Evolutionary conservation across 1,140 invertebrate species (phyloP).

Genomic region (Meteorus sp.): DNA sequence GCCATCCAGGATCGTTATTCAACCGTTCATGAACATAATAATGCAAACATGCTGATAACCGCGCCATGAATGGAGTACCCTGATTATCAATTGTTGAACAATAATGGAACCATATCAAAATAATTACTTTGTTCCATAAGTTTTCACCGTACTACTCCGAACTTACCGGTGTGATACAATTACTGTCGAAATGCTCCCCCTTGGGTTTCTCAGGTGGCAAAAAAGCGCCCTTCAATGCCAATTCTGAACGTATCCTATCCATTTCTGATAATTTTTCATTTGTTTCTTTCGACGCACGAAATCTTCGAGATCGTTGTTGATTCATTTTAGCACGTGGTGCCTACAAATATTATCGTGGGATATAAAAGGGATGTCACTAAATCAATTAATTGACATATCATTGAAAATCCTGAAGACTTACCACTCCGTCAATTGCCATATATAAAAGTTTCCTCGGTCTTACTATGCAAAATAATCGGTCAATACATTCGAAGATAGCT

Average conservation of each 20-base stretch:
- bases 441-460: constrained; percentile 93
- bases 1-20: constrained; percentile 96
- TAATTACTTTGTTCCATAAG: too few species aligned
- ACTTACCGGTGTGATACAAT: constrained; percentile 92
- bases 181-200: constrained; percentile 95
- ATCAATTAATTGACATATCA: neutral
- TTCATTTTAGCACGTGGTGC: constrained; percentile 99
- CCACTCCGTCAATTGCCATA: constrained; percentile 99
- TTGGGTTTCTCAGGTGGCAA: constrained; percentile 90
- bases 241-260: constrained; percentile 73
- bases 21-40: constrained; percentile 95
- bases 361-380: too few species aligned
- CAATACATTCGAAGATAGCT: constrained; percentile 98
- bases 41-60: constrained; percentile 90
- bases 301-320: constrained; percentile 95
- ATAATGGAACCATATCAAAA: constrained; percentile 48
- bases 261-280: constrained; percentile 89
- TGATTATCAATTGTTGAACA: neutral
- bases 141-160: neutral
- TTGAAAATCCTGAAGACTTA: constrained; percentile 56
- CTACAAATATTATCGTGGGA: constrained; percentile 60
- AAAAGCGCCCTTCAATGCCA: constrained; percentile 74
- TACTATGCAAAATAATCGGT: constrained; percentile 93
- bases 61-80: constrained; percentile 97
- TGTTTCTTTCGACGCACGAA: constrained; percentile 94